Base-by-base conservation (phyloP, 2,888 invertebrate genomes). In the Dicyrtomina minuta region DNA sequence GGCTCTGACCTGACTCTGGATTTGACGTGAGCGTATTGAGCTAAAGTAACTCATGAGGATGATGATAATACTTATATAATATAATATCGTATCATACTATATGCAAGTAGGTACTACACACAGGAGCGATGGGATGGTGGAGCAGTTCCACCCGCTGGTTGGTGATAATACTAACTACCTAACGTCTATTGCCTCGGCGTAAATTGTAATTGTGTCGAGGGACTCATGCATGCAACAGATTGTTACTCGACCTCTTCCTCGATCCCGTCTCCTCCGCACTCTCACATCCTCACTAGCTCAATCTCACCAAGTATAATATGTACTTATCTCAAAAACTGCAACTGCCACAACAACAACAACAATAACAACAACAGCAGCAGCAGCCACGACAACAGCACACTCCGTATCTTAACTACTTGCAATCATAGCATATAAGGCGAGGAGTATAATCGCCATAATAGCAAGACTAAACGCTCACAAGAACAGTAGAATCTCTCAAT, bases 161-260 rank as follows among this genome's bases (percentile, higher is more conserved):
- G 53, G 55, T 41, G 64, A 65, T 53, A 65, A 65, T 65, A 65
- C 53, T 41, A 65, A n/a, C n/a, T n/a, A n/a, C n/a, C n/a, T n/a
- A n/a, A n/a, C n/a, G 24, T 43, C 64, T 53, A 53, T 53, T 65
- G 53, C 51, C 15, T 33, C 41, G n/a, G 33, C 33, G 53, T 65
- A 55, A 53, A 65, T 65, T 33, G 55, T 65, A 65, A 65, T 65
- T 65, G 64, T 65, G 64, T 53, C 55, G 53, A 22, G 64, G 41
- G 64, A 65, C 53, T 53, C 53, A 51, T 51, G 64, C 64, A 65
- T 51, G 64, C 64, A 65, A 65, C 64, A 65, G 64, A 65, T 53
- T 65, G 64, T 27, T 65, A 39, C 24, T 53, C 22, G 33, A 46
- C 27, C n/a, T 17, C 39, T 55, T 33, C 33, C n/a, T n/a, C n/a